Evolutionary conservation across 2,113 vertebrate species (phyloP), one percentile per base, ranked within the genome.

Genomic region (Nyctibius bracteatus): DNA sequence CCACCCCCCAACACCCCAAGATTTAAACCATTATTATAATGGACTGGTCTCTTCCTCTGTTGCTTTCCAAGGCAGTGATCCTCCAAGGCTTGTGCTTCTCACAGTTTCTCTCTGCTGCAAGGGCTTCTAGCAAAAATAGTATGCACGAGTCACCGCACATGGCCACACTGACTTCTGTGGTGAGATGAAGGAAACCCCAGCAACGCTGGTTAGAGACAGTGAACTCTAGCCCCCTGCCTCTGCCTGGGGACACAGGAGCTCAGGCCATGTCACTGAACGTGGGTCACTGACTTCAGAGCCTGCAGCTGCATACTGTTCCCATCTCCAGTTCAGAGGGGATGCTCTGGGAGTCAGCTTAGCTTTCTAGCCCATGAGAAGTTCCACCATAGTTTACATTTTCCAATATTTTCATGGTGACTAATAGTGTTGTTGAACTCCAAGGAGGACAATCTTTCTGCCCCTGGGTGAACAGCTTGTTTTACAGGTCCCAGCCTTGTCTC

Each of bases 371-470:
- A 41, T 77, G 86, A 84, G 83, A 94, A 87, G 72, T 67, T 94
- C 73, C 63, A 28, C 21, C 75, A 3, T 3, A 74, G 82, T 93
- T 95, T 94, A 96, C 18, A 81, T 93, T 86, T 88, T 91, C 31
- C 65, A 55, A 6, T 86, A 39, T 89, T 96, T 92, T 91, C 37
- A 49, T n/a, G 54, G 52, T 95, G 94, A 92, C 68, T 94, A 90
- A 94, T 65, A 88, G 35, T 81, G 86, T 83, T 86, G 84, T 6
- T 93, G 92, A 95, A 84, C 94, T 93, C 86, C 4, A 7, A 59
- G 61, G 22, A 92, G 43, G 31, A 16, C 33, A 59, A 14, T 41
- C 51, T 70, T 72, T 61, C 54, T 86, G 82, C 58, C 63, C 20
- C n/a, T 54, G 75, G 23, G 31, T 72, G 52, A 90, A 44, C 47